Base-by-base conservation (phyloP, 2,888 invertebrate genomes). In the Caenorhabditis sp. region DNA sequence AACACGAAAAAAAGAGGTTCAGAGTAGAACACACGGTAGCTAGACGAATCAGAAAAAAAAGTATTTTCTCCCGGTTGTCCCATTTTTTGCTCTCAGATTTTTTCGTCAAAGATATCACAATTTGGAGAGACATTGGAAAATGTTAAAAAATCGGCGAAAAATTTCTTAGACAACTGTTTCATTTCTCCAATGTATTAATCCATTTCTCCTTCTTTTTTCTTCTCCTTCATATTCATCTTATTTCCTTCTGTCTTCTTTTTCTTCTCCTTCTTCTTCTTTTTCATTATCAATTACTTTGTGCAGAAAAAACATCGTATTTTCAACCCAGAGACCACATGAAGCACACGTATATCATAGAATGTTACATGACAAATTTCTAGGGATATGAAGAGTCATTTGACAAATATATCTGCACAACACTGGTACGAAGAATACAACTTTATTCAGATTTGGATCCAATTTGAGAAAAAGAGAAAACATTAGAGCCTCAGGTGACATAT, bases 141-240 rank as follows among this genome's bases (percentile, higher is more conserved):
- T 58, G 57, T 58, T 58, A 58, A 58, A 58, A 58, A 58, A 58
- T 58, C n/a, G 31, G 36, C 57, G 17, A 43, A 43, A 43, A 43
- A 43, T 43, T 43, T 17, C 43, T 17, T 10, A 43, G 43, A 43
- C 43, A 43, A 52, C 23, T 23, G 52, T 52, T n/a, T 52, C 52
- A 23, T 52, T 52, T 20, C 23, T 52, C 21, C 21, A 23, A 20
- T 23, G 23, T 52, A 23, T 52, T 23, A 52, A 52, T 52, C 52
- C 8, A n/a, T 23, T 52, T 43, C 14, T 43, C 43, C 17, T 17
- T 17, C 43, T 52, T 21, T 23, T 23, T 52, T 21, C 23, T 21
- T 52, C 12, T 23, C 21, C 52, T 52, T 23, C 52, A 52, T 52
- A 52, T 52, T 52, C 23, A 23, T 52, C 21, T 52, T 52, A 23